Conservation (phyloP, 2,797 vertebrate species). For the Perodicticus potto region DNA sequence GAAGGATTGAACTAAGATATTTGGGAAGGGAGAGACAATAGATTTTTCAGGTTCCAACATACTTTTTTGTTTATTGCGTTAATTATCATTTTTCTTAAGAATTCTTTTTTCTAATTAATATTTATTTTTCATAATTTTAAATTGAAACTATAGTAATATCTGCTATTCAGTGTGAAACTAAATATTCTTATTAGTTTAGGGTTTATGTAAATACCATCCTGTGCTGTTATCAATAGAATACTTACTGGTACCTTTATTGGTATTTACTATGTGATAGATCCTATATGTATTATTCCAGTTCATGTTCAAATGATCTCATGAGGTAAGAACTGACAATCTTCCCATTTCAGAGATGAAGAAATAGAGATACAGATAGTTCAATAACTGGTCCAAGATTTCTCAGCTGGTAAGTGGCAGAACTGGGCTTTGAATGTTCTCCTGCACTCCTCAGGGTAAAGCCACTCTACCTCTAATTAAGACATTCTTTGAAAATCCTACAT, state of each 20-base stretch:
- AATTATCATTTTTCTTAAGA: constrained; percentile 37
- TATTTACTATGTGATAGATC: not conserved
- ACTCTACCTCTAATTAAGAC: not conserved
- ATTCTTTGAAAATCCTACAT: not conserved
- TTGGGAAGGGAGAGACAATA: not conserved
- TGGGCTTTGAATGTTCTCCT: not conserved
- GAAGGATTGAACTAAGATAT: not conserved
- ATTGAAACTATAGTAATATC: not conserved
- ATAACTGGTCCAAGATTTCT: not conserved
- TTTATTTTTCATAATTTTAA: not conserved
- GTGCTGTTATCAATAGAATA: not conserved
- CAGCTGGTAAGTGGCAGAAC: not conserved
- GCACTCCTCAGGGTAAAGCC: not conserved
- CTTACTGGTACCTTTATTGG: not conserved
- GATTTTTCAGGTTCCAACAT: not conserved
- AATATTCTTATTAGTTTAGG: not conserved
- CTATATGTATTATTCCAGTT: not conserved
- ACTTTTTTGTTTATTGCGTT: not conserved
- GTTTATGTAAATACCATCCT: not conserved
- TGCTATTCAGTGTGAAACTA: not conserved
- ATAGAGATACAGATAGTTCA: not conserved
- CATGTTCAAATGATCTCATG: not conserved
- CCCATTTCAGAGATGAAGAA: not conserved
- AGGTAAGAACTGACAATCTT: not conserved
- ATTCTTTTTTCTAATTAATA: not conserved